Evolutionary conservation across 2,797 vertebrate species (phyloP), one percentile per base, ranked within the genome.

Genomic region (Cryptoblepharus egeriae): DNA sequence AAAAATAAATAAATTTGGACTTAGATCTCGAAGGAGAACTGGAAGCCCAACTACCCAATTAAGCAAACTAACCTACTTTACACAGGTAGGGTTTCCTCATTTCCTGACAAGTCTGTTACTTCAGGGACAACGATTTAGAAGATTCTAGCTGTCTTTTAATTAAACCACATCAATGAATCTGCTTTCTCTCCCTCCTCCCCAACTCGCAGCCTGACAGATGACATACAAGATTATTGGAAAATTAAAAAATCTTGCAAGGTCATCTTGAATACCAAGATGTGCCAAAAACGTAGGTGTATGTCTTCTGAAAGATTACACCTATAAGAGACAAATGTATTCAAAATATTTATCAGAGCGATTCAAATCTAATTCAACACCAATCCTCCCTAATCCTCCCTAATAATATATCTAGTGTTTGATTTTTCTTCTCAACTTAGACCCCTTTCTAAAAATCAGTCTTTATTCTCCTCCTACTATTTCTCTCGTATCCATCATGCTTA

Each of bases 11-110:
- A 2, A 65, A 11, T 32, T 70, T 78, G 0, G 49, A 28, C 10
- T 68, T 63, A 87, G 42, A 61, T 80, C 3, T 79, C 8, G 8
- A 78, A 89, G 68, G 28, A 79, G 88, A 32, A 24, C 52, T 30
- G 52, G 52, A 60, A 82, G 52, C 1, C 0, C 6, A 84, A 1
- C 1, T 64, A 58, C 4, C 42, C 12, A 81, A 45, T 75, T 63
- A 84, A 15, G 1, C 13, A 1, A 80, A 39, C 2, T 61, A 63
- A n/a, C 1, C 10, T 5, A 28, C 9, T 18, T n/a, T n/a, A 70
- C 58, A 79, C 3, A 18, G 55, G 61, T 10, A 60, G 2, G 26
- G 2, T 84, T 72, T n/a, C 15, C 52, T 79, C 0, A 49, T 81
- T 86, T 89, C 32, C 6, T 64, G n/a, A 30, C 18, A 57, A 39